Evolutionary conservation across 53 echinoderm and acorn worm species (phyloP).

Genomic region (Hippasteria phrygiana): DNA sequence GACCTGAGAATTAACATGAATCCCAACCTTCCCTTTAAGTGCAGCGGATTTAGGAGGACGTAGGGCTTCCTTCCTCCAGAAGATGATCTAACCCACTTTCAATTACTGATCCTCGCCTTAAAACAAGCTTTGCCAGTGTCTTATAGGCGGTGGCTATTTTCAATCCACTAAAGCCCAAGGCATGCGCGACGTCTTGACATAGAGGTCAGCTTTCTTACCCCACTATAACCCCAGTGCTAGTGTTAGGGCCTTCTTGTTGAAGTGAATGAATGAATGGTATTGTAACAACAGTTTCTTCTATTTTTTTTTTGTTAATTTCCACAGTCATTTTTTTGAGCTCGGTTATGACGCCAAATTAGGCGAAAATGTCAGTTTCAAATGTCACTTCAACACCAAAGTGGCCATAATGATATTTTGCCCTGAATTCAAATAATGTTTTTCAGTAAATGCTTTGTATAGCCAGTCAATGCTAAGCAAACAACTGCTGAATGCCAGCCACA

Average conservation of each 20-base stretch:
- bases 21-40: constrained; percentile 8
- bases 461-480: too few species aligned
- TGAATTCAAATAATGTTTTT: too few species aligned
- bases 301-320: too few species aligned
- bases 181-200: not conserved
- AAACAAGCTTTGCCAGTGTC: not conserved
- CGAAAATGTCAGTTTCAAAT: too few species aligned
- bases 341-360: too few species aligned
- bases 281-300: too few species aligned
- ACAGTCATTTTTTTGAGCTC: too few species aligned
- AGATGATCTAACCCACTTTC: constrained; percentile 32
- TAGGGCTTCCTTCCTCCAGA: constrained; percentile 28
- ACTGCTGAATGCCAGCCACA: too few species aligned
- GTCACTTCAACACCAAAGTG: too few species aligned
- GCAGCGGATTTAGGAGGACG: not conserved
- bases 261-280: not conserved
- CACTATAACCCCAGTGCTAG: not conserved
- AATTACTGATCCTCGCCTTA: constrained; percentile 6
- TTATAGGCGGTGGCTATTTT: not conserved
- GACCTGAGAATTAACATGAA: not conserved
- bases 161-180: not conserved
- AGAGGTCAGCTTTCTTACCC: not conserved
- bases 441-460: too few species aligned
- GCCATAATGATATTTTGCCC: too few species aligned
- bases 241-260: not conserved